Conservation (phyloP, 1,140 invertebrate genomes). For the Laupala kohalensis region DNA sequence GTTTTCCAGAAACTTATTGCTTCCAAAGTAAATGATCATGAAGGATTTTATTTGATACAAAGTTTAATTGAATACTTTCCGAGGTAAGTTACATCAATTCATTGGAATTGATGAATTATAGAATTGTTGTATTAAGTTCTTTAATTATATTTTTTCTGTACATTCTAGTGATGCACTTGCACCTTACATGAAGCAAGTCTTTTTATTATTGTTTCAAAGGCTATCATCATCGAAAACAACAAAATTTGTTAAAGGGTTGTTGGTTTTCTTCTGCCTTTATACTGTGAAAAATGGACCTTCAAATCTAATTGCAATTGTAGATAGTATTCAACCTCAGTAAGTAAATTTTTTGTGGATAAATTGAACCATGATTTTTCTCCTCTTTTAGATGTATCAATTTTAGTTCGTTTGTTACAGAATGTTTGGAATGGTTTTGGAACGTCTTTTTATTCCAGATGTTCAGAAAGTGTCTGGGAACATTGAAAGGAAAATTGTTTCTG, state of each 20-base stretch:
- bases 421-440: slow-evolving; percentile 89
- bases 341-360: slow-evolving; percentile 20
- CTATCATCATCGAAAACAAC: slow-evolving; percentile 85
- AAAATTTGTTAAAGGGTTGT: slow-evolving; percentile 78
- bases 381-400: background rate
- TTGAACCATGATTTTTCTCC: background rate
- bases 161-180: slow-evolving; percentile 46
- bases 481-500: slow-evolving; percentile 78
- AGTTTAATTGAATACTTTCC: slow-evolving; percentile 64
- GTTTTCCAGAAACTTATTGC: slow-evolving; percentile 94
- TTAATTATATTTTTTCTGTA: background rate
- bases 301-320: slow-evolving; percentile 60
- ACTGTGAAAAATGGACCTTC: slow-evolving; percentile 61
- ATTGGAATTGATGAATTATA: background rate
- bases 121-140: background rate
- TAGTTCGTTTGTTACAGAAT: slow-evolving; percentile 45
- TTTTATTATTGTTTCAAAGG: slow-evolving; percentile 81
- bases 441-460: slow-evolving; percentile 70
- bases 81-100: slow-evolving; percentile 36
- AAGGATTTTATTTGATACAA: slow-evolving; percentile 86
- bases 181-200: slow-evolving; percentile 75
- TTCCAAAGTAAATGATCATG: slow-evolving; percentile 89
- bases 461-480: slow-evolving; percentile 70
- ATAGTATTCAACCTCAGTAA: slow-evolving; percentile 75
- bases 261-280: slow-evolving; percentile 83